Percentiles rank a stretch among this genome's conserved stretches.
Evolutionary conservation across 2,888 invertebrate genomes (phyloP).

Genomic region (Escarpia spicata): DNA sequence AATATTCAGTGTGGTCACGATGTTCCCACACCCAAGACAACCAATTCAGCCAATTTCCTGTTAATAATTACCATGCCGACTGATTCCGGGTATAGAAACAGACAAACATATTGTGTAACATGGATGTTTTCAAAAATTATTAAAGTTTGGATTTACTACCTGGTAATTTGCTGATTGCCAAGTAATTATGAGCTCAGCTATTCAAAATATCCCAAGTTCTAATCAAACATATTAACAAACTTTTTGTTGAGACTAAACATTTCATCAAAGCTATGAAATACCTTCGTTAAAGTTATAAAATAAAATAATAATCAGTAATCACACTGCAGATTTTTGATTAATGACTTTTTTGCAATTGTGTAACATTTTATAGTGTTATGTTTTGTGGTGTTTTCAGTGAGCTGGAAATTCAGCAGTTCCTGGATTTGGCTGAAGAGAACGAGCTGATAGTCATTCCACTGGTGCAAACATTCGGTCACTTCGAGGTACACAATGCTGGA

Average conservation of each 20-base stretch:
- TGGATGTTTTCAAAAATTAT: too few relatives aligned
- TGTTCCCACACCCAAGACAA: too few relatives aligned
- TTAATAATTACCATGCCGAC: too few relatives aligned
- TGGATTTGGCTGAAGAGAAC: conserved; percentile 72
- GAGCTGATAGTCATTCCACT: conserved; percentile 80
- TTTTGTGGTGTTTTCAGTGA: conserved; percentile 44
- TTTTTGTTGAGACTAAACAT: background rate
- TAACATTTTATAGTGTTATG: background rate
- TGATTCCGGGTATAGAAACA: too few relatives aligned
- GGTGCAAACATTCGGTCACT: conserved; percentile 86
- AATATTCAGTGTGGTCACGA: too few relatives aligned
- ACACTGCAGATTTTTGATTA: background rate
- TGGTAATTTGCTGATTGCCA: background rate
- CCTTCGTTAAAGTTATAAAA: too few relatives aligned
- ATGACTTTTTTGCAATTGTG: background rate
- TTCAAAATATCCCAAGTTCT: background rate
- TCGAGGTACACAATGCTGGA: conserved; percentile 69
- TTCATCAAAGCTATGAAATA: background rate
- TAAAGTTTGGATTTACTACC: background rate
- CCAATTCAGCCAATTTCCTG: too few relatives aligned
- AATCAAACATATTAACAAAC: background rate
- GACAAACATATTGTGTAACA: too few relatives aligned
- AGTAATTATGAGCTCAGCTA: background rate
- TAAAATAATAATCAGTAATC: background rate
- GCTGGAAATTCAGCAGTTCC: conserved; percentile 68